Base-by-base conservation (phyloP, 2,113 vertebrate genomes). In the Suricata suricatta region DNA sequence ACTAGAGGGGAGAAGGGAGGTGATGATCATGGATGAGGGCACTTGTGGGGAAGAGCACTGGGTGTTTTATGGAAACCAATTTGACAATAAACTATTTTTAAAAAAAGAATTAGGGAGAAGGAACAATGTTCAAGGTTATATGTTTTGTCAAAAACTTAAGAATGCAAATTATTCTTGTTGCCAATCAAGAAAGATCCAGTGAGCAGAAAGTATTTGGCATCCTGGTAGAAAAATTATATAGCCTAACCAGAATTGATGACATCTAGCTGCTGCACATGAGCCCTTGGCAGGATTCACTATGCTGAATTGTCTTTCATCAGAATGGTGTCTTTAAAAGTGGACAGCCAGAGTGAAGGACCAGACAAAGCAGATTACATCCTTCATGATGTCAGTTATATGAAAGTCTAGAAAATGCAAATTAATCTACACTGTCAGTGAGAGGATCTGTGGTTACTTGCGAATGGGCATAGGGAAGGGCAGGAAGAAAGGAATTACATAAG, bases 391-490 rank as follows among this genome's bases (percentile, higher is more conserved):
- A 83, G 77, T 77, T 86, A 60, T 21, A 33, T 71, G 50, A 60
- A 87, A 80, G 54, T 79, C 41, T 79, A 69, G 85, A 80, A 95
- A 88, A 88, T 63, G 44, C 81, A 81, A 84, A 93, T 54, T 76
- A 38, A 72, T 47, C 74, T 79, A 44, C 2, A 50, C 54, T 52
- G 76, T 88, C 54, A 93, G 52, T 63, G 95, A 88, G 52, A 71
- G 82, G 86, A 7, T 33, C 44, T 41, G 44, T 16, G 21, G 38
- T 31, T 90, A 68, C 50, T 47, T 27, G 60, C 69, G 52, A 50
- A 72, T 13, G 41, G 52, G 23, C 21, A 14, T 52, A 27, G 14
- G 29, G 35, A 41, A 16, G 50, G 17, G 27, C 21, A 31, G 38
- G 44, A 60, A 21, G 23, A 47, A 83, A 41, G 47, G 33, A 76